Conservation (phyloP, 2,888 invertebrate genomes). For the Hypselothyrea guttata region DNA sequence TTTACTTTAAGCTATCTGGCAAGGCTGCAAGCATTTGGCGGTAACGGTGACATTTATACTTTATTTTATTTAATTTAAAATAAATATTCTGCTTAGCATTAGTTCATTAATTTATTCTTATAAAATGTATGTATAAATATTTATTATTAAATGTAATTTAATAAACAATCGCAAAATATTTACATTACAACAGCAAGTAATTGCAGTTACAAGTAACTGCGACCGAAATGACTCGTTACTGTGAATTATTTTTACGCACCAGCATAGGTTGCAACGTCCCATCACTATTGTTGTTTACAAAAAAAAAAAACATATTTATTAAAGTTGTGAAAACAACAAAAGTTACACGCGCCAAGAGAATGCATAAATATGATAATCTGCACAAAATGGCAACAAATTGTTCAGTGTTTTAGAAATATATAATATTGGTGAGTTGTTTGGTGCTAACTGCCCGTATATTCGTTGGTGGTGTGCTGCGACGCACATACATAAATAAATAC, state of each 20-base stretch:
- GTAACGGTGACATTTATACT: no score
- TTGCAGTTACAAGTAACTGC: not conserved
- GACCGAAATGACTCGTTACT: slow-evolving; percentile 8
- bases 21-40: no score
- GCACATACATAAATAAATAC: slow-evolving; percentile 46
- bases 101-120: no score
- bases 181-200: no score
- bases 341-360: slow-evolving; percentile 20
- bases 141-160: no score
- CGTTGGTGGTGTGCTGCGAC: slow-evolving; percentile 46
- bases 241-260: no score
- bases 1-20: no score
- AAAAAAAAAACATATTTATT: slow-evolving; percentile 43
- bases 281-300: slow-evolving; percentile 60
- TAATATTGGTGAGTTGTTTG: slow-evolving; percentile 22
- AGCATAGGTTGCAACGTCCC: slow-evolving; percentile 16
- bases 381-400: slow-evolving; percentile 40
- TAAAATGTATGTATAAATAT: no score
- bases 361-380: not conserved
- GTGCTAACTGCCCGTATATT: slow-evolving; percentile 36
- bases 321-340: slow-evolving; percentile 37
- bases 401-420: slow-evolving; percentile 8
- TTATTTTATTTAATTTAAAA: no score
- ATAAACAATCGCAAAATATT: no score
- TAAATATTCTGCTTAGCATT: no score